phyloP scores from a whole-genome alignment of 1,140 invertebrate genomes.

The Lasioglossum baleicum region DNA sequence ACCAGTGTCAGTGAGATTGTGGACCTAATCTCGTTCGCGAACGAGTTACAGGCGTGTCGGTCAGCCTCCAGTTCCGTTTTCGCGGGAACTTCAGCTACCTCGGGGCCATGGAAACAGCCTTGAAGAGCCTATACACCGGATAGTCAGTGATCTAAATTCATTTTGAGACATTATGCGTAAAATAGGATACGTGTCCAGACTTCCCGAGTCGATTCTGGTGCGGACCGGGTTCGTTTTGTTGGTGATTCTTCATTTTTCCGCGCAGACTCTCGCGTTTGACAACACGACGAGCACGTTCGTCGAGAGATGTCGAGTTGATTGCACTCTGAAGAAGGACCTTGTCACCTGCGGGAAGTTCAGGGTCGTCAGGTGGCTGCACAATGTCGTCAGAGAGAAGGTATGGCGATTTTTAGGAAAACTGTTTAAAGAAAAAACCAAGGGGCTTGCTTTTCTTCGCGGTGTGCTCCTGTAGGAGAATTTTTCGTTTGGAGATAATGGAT shows the following conservation, averaged over 20 bases:
- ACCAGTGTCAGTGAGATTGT: constrained; percentile 73
- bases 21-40: constrained; percentile 55
- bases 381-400: constrained; percentile 70
- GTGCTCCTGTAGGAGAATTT: too few relatives aligned
- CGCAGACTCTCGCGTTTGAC: constrained; percentile 20
- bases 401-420: not conserved
- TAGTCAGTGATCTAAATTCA: not conserved
- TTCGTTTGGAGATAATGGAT: too few relatives aligned
- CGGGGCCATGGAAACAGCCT: not conserved
- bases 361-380: constrained; percentile 66
- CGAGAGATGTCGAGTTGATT: constrained; percentile 72
- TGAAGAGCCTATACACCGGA: not conserved
- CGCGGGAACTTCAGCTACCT: not conserved
- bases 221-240: constrained; percentile 20
- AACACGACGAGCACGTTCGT: constrained; percentile 68
- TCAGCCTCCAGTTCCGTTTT: not conserved
- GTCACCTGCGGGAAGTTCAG: constrained; percentile 68
- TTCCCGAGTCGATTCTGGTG: not conserved
- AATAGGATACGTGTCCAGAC: not conserved
- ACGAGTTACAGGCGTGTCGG: not conserved
- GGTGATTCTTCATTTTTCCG: constrained; percentile 5
- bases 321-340: constrained; percentile 61
- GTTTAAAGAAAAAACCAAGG: too few relatives aligned
- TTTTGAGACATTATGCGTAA: constrained; percentile 20
- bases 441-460: too few relatives aligned